phyloP scores from a whole-genome alignment of 2,113 vertebrate species.

The Lanius collurio region DNA sequence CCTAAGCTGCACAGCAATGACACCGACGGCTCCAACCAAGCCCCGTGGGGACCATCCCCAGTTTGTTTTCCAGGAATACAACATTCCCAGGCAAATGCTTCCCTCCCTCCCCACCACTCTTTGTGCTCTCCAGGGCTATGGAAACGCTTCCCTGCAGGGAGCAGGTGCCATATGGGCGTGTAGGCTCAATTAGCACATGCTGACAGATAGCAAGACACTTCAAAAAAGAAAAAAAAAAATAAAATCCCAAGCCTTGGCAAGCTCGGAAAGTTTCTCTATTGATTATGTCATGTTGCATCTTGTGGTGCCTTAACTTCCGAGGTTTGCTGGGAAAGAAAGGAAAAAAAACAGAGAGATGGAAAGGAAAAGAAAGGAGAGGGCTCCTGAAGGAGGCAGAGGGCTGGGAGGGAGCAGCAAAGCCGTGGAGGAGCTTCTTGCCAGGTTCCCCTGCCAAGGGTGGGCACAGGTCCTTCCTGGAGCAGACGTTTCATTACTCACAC shows the following conservation, averaged over 20 bases:
- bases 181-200: constrained; percentile 76
- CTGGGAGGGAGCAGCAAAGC: not conserved
- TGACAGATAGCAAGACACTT: constrained; percentile 76
- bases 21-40: not conserved
- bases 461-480: not conserved
- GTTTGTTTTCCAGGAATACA: not conserved
- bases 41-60: not conserved
- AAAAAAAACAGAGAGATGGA: not conserved
- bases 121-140: not conserved
- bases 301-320: not conserved
- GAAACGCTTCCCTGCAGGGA: constrained; percentile 12
- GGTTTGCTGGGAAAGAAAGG: not conserved
- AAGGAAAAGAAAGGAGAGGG: not conserved
- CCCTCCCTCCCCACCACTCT: not conserved
- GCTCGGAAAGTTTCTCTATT: constrained; percentile 62
- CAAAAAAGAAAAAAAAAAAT: not conserved
- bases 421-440: not conserved
- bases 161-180: constrained; percentile 68
- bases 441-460: constrained; percentile 22
- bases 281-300: constrained; percentile 65
- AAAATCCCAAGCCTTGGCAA: constrained; percentile 57
- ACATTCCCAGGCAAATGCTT: not conserved
- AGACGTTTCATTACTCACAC: constrained; percentile 33
- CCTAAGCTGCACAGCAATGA: fast-evolving
- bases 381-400: not conserved